Percentiles rank a stretch among this genome's conserved stretches.
These are phyloP conservation scores for Zophobas morio DNA, from an alignment of 1,140 invertebrate genomes.

Conservation along the genomic window DNA sequence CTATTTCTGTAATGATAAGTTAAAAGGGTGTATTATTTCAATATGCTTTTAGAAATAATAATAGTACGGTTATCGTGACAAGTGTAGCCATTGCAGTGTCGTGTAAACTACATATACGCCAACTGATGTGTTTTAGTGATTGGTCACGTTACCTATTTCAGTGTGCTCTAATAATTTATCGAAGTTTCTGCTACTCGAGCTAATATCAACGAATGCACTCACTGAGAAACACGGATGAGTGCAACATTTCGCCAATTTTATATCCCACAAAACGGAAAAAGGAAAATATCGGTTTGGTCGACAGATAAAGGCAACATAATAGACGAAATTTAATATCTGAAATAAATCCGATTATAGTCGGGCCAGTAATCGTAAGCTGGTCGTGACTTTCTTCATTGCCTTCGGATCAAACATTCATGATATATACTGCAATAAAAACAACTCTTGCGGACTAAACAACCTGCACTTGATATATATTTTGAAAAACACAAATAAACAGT, in stretches of 20 bases:
- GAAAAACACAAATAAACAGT: neutral
- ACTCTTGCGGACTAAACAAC: constrained; percentile 27
- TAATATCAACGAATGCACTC: constrained; percentile 10
- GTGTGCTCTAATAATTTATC: constrained; percentile 17
- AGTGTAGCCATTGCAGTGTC: constrained; percentile 16
- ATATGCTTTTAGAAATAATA: neutral
- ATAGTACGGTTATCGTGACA: constrained; percentile 10
- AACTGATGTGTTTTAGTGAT: constrained; percentile 14
- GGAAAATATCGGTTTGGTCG: constrained; percentile 29
- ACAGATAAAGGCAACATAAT: constrained; percentile 40
- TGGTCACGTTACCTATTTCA: constrained; percentile 21
- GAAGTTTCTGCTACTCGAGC: neutral
- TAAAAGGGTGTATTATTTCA: no score
- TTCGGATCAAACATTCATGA: constrained; percentile 38
- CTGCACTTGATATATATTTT: constrained; percentile 20
- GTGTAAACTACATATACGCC: constrained; percentile 15
- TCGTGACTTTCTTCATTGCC: constrained; percentile 40
- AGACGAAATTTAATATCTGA: constrained; percentile 39
- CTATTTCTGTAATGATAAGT: no score
- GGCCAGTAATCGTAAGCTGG: constrained; percentile 41
- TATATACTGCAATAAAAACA: constrained; percentile 36
- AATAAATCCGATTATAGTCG: constrained; percentile 40
- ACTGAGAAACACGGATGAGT: constrained; percentile 12
- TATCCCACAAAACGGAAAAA: constrained; percentile 11
- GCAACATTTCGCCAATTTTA: constrained; percentile 29